phyloP scores from a whole-genome alignment of 2,113 vertebrate species.

The Paradoxurus hermaphroditus region DNA sequence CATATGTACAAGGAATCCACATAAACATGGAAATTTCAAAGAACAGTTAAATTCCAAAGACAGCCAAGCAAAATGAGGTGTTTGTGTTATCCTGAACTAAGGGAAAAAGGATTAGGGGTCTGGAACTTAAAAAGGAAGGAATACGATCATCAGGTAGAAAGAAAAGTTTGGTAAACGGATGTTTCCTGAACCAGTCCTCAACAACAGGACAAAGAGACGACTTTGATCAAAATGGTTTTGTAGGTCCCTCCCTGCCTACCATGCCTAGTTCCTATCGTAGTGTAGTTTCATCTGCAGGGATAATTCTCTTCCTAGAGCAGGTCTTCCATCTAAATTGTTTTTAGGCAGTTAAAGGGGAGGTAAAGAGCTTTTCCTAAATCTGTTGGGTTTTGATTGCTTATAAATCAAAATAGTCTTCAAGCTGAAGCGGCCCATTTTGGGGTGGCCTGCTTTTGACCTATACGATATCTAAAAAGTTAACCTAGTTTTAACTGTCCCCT shows the following conservation, averaged over 20 bases:
- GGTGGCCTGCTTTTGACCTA: background rate
- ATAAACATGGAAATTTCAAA: background rate
- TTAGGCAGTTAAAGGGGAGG: background rate
- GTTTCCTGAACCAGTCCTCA: background rate
- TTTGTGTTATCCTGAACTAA: background rate
- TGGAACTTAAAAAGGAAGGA: background rate
- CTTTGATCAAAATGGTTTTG: background rate
- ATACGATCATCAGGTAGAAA: background rate
- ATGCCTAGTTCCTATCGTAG: background rate
- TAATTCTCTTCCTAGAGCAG: background rate
- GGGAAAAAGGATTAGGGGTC: background rate
- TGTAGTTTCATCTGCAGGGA: background rate
- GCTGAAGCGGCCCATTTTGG: background rate
- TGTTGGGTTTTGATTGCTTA: background rate
- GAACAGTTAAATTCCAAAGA: background rate
- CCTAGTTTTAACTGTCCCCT: rapidly evolving
- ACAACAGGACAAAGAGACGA: background rate
- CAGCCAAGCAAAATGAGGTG: background rate
- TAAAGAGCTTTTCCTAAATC: background rate
- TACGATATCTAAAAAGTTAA: background rate
- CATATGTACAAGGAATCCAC: background rate
- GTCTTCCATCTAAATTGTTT: background rate
- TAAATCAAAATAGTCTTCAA: background rate
- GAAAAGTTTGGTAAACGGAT: background rate
- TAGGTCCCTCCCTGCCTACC: background rate